A percentile compares a stretch with the other conserved stretches of the same genome.
Evolutionary conservation across 2,888 invertebrate species (phyloP).

Genomic region (Trichacis sp.): DNA sequence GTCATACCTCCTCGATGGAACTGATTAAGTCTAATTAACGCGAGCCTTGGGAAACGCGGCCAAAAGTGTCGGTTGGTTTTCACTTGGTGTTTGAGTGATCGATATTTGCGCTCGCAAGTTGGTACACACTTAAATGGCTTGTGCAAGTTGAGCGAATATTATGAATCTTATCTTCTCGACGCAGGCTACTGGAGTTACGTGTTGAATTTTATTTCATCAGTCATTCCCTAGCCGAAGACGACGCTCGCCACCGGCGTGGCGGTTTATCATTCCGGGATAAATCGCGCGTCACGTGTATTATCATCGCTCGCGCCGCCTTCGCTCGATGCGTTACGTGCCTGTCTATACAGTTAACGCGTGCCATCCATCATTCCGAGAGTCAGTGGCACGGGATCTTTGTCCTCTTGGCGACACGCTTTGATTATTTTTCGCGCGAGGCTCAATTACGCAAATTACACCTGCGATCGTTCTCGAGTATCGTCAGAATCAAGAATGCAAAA

Average conservation of each 20-base stretch:
- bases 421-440: too few relatives aligned
- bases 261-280: conserved; percentile 48
- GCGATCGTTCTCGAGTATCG: too few relatives aligned
- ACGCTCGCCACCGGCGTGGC: not conserved
- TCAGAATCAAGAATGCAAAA: too few relatives aligned
- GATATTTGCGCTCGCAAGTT: not conserved
- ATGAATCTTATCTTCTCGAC: conserved; percentile 47
- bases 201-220: conserved; percentile 44
- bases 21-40: conserved; percentile 3
- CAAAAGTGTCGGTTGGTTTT: too few relatives aligned
- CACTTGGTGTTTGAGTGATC: not conserved
- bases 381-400: conserved; percentile 39
- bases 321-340: not conserved
- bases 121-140: not conserved
- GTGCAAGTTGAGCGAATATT: not conserved
- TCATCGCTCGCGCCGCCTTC: conserved; percentile 15
- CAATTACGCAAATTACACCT: too few relatives aligned
- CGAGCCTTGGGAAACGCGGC: not conserved
- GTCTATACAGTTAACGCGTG: conserved; percentile 19
- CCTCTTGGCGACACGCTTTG: not conserved
- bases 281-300: conserved; percentile 50
- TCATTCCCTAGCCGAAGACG: conserved; percentile 11
- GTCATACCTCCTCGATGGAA: not conserved
- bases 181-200: conserved; percentile 37
- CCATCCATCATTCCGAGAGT: conserved; percentile 56